These are phyloP conservation scores for Apotomis turbidana DNA, from an alignment of 2,888 invertebrate genomes.

Conservation along the genomic window DNA sequence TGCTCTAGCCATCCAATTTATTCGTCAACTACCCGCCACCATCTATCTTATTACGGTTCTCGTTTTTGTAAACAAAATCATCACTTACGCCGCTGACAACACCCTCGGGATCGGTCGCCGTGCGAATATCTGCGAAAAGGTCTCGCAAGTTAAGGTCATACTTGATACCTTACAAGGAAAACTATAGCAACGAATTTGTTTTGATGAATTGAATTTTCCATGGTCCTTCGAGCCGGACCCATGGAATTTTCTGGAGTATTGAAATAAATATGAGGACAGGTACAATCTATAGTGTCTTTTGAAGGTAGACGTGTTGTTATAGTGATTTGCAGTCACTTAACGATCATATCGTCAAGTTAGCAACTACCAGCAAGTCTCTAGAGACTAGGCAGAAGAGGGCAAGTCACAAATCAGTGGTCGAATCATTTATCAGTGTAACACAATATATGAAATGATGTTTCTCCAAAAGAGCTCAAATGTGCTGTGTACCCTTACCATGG, in stretches of 20 bases:
- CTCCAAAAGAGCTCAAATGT: too few relatives aligned
- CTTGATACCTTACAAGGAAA: conserved; percentile 13
- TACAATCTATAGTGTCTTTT: too few relatives aligned
- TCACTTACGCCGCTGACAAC: conserved; percentile 55
- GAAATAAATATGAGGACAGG: too few relatives aligned
- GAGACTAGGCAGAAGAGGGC: too few relatives aligned
- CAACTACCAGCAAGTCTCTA: too few relatives aligned
- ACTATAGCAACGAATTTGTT: conserved; percentile 11
- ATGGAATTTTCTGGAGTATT: background rate
- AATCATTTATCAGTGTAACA: too few relatives aligned
- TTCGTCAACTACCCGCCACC: conserved; percentile 41
- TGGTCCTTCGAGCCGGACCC: background rate
- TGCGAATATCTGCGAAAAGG: conserved; percentile 28
- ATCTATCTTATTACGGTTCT: conserved; percentile 50
- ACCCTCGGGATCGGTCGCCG: conserved; percentile 43
- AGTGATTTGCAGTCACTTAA: too few relatives aligned
- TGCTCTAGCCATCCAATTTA: conserved; percentile 32
- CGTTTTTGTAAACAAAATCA: conserved; percentile 56
- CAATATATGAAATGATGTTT: too few relatives aligned
- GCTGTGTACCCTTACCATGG: too few relatives aligned
- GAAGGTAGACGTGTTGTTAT: too few relatives aligned
- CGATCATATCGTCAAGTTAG: too few relatives aligned
- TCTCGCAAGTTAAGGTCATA: conserved; percentile 26
- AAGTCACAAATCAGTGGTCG: too few relatives aligned
- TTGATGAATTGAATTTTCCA: conserved; percentile 2